Base-by-base conservation (phyloP, 2,797 vertebrate genomes). In the Fratercula arctica region DNA sequence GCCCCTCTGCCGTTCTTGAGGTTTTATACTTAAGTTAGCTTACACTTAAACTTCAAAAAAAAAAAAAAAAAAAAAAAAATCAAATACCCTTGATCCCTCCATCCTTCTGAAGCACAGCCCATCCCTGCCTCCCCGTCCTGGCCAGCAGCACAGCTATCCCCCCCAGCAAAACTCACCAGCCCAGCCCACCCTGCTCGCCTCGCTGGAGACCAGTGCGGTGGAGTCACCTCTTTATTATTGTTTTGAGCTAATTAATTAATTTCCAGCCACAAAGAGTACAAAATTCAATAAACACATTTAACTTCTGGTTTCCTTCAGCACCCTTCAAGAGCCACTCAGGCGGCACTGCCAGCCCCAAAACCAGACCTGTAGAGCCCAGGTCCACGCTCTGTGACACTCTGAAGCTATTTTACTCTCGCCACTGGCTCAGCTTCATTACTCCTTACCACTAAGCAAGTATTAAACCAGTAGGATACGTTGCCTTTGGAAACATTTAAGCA, bases 281-380 rank as follows among this genome's bases (percentile, higher is more conserved):
- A 80, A 69, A 73, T 11, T 35, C 28, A 95, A 63, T 29, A 29
- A 59, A 33, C 4, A 5, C 60, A n/a, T 79, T 94, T 48, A 50
- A 45, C 13, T 76, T 51, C 39, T 87, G 25, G 20, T 53, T 79
- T 64, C 35, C 74, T 77, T 57, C 2, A 2, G 43, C 19, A 61
- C 5, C 35, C 57, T 78, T 72, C 29, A n/a, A 76, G 56, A 78
- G 18, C 23, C 41, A 33, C 25, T 8, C 25, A 14, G 16, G 39
- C 2, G 0, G 33, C 11, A 56, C 2, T 41, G 23, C 16, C 35
- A 72, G n/a, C 35, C 31, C 39, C 3, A 3, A 50, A 54, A 31
- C 26, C 25, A 43, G 50, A 21, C 29, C 31, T 51, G 46, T 23
- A 41, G 35, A 68, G 35, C 4, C 1, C 56, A 54, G 46, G 23